Evolutionary conservation across 1,140 invertebrate species (phyloP), one percentile per base, ranked within the genome.

Genomic region (Bilobella aurantiaca): DNA sequence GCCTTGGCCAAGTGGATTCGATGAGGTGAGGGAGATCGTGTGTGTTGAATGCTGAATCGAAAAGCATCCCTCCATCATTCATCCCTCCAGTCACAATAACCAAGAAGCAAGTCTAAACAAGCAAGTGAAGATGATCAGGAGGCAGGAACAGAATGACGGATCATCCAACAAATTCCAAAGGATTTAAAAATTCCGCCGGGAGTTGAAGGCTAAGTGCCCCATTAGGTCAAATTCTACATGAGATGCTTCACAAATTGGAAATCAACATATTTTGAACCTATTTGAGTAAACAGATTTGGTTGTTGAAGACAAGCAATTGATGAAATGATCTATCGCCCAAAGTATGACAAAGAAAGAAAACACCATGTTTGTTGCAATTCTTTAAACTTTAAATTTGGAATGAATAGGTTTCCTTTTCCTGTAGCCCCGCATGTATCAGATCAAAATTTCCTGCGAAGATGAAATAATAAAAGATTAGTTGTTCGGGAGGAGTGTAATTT

Each of bases 31-130:
- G 37, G 37, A 12, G 37, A 67, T 56, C 60, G 61, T 63, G 65
- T 67, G 65, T 37, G 63, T 63, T 67, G 65, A 67, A 67, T 67
- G 62, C 62, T 63, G 65, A 67, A 60, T 67, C 57, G 56, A 23
- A 16, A 18, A 14, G n/a, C n/a, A 12, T 23, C 23, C 21, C 23
- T 23, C 29, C 57, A 58, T 28, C 57, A 58, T 5, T 58, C 29
- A 58, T 29, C 29, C 57, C 57, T 12, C 23, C 14, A 53, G 49
- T 53, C 49, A 53, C 23, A 53, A 53, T 53, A 53, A 53, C 14
- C 12, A 53, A 16, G 23, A 23, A 8, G 49, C 14, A 12, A 18
- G 49, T 53, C 49, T 53, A 53, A 53, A 53, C 49, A 53, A 53
- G 14, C 49, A 16, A 53, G 12, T 53, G 49, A 12, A 16, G 49